Base-by-base conservation (phyloP, 2,797 vertebrate species). In the Pelochelys cantorii region DNA sequence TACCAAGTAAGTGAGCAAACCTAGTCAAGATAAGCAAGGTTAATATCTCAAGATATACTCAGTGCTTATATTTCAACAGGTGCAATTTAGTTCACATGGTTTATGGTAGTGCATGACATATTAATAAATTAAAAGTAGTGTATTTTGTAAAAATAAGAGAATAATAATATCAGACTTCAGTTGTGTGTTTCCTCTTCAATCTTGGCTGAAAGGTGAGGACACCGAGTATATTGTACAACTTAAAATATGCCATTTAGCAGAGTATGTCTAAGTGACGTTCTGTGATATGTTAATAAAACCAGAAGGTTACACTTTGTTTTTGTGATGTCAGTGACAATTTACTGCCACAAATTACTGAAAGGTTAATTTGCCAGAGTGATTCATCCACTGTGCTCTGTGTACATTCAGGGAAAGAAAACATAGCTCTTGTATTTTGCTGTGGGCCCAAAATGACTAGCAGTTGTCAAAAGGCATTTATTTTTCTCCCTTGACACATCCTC, bases 361-460 rank as follows among this genome's bases (percentile, higher is more conserved):
- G 59, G 81, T 77, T 80, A 78, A 86, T 94, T 93, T 90, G 83
- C 31, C 34, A 53, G 11, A 23, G 71, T 29, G 87, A 78, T 77
- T 94, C 83, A 42, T 86, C 90, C 59, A 0, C 85, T 25, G 5
- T 34, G 56, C 84, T 87, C 89, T 56, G 88, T 20, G 56, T 23
- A 55, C 37, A 42, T 29, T 81, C 7, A 5, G 88, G 59, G 84
- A 86, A 57, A 29, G 83, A 48, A n/a, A 74, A 86, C 1, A 3
- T 10, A 87, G 91, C 80, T 81, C 87, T 37, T 5, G 15, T 85
- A 79, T 83, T 90, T 37, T 84, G 90, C 90, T 88, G 52, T 84
- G 86, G 92, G 90, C 90, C 90, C 60, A 79, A 91, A 93, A 81
- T 71, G 82, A 94, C 83, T 85, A 56, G 89, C 84, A 92, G 93